phyloP scores from a whole-genome alignment of 1,140 invertebrate genomes.

The Leptinotarsa defecta region DNA sequence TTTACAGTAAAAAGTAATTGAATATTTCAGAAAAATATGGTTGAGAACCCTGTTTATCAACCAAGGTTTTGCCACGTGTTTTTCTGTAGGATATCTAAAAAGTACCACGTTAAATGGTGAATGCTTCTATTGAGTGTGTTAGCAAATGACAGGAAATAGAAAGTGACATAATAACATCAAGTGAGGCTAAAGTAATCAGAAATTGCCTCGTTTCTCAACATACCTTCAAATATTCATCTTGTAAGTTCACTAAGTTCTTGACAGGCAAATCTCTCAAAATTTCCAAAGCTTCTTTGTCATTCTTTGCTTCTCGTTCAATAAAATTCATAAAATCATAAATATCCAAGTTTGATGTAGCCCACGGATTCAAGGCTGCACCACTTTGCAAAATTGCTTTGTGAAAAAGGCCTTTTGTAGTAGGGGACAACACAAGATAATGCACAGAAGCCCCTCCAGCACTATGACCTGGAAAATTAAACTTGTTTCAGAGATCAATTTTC shows the following conservation, averaged over 20 bases:
- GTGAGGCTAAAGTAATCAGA: no score
- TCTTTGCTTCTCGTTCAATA: conserved; percentile 27
- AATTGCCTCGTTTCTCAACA: neutral
- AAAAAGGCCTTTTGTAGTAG: conserved; percentile 66
- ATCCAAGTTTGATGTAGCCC: conserved; percentile 57
- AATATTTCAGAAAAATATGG: no score
- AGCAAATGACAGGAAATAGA: no score
- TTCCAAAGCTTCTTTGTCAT: conserved; percentile 43
- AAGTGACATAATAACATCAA: no score
- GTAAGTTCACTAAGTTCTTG: conserved; percentile 50
- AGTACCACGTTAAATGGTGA: no score
- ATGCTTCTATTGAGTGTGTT: no score
- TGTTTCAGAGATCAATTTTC: no score
- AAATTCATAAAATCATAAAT: conserved; percentile 53
- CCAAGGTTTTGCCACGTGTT: no score
- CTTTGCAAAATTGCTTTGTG: conserved; percentile 66
- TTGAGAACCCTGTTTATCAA: no score
- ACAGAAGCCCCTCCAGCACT: conserved; percentile 62
- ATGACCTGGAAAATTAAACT: neutral
- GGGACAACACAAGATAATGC: conserved; percentile 60
- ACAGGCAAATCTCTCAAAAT: conserved; percentile 58
- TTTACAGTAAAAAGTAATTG: no score
- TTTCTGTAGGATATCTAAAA: no score
- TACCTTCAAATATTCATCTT: conserved; percentile 38
- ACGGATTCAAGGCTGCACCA: conserved; percentile 60